These are phyloP conservation scores for Harpagus bidentatus DNA, from an alignment of 2,113 vertebrate genomes.

Conservation along the genomic window DNA sequence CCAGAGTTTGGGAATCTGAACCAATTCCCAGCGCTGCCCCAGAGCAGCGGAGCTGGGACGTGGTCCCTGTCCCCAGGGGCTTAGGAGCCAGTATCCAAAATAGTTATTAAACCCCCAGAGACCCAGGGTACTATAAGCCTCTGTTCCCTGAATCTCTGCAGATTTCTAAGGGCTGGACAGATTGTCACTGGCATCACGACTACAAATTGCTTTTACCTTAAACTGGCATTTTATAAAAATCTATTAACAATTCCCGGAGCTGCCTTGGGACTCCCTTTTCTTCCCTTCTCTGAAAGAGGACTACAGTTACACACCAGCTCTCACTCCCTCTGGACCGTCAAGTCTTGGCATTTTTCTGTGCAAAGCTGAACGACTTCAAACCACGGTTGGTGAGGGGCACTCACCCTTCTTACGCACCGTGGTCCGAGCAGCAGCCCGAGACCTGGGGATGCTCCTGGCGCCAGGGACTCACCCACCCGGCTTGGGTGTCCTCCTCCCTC, in stretches of 20 bases:
- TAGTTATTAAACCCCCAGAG: not conserved
- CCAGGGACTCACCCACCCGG: too few relatives aligned
- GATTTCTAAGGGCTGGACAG: not conserved
- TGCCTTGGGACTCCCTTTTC: not conserved
- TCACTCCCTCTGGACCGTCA: not conserved
- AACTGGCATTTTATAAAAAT: not conserved
- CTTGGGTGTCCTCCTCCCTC: not conserved
- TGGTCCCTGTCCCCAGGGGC: not conserved
- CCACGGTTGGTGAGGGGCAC: not conserved
- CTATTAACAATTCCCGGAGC: not conserved
- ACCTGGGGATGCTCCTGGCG: not conserved
- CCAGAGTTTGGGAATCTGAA: not conserved
- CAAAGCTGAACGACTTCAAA: not conserved
- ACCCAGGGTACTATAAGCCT: fast-evolving
- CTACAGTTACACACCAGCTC: not conserved
- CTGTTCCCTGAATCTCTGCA: not conserved
- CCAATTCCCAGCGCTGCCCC: fast-evolving
- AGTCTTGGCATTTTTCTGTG: not conserved
- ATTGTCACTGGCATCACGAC: not conserved
- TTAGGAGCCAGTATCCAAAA: not conserved
- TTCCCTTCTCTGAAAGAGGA: not conserved
- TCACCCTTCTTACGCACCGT: fast-evolving
- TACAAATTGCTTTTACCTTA: not conserved
- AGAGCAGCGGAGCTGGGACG: not conserved
- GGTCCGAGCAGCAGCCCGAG: not conserved